Conservation (phyloP, 2,113 vertebrate genomes). For the Heloderma charlesbogerti region DNA sequence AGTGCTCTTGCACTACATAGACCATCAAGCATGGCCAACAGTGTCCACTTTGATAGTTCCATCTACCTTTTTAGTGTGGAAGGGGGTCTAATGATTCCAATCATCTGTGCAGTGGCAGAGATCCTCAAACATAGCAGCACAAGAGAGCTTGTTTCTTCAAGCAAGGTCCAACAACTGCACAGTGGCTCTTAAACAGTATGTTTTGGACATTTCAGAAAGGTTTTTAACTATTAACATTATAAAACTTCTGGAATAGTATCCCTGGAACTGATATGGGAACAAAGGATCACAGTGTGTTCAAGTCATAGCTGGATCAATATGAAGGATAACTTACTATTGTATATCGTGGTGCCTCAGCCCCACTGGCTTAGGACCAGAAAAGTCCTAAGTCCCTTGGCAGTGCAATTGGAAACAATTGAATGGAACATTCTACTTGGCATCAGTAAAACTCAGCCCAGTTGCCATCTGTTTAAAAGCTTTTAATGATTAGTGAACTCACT, state of each 20-base stretch:
- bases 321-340: background rate
- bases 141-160: background rate
- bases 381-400: background rate
- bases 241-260: background rate
- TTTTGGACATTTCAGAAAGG: background rate
- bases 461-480: slow-evolving; percentile 32
- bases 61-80: background rate
- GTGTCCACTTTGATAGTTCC: background rate
- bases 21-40: background rate
- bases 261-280: background rate
- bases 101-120: background rate
- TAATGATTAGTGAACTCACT: slow-evolving; percentile 60
- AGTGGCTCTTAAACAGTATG: background rate
- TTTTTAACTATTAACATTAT: background rate
- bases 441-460: slow-evolving; percentile 12
- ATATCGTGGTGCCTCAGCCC: background rate
- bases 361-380: background rate
- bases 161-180: background rate
- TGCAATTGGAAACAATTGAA: background rate
- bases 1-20: no score
- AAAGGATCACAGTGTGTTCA: background rate
- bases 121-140: background rate
- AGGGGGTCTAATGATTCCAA: background rate
- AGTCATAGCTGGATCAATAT: background rate
- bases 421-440: slow-evolving; percentile 4